Percentiles rank a stretch among this genome's conserved stretches.
Conservation (phyloP, 2,888 invertebrate genomes). For the Melangyna quadrimaculata region DNA sequence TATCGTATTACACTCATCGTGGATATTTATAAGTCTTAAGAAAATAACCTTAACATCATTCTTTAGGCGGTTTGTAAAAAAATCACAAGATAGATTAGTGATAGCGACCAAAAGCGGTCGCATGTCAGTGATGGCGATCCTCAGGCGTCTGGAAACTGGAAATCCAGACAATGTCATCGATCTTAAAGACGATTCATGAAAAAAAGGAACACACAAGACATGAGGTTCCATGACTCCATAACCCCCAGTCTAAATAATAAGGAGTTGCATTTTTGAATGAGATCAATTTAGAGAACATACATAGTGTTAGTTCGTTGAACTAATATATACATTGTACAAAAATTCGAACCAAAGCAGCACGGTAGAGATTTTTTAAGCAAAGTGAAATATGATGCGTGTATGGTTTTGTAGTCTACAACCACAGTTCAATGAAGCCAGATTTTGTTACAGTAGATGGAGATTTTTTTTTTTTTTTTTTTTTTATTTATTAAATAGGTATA, state of each 20-base stretch:
- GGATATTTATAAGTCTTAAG: background rate
- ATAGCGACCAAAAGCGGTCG: background rate
- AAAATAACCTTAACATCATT: background rate
- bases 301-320: constrained; percentile 2
- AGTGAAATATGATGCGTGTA: background rate
- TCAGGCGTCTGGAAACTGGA: background rate
- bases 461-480: background rate
- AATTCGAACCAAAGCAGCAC: background rate
- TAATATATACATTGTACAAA: background rate
- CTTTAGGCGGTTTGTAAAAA: background rate
- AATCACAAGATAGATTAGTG: background rate
- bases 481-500: too few species aligned
- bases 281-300: background rate
- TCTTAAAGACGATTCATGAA: background rate
- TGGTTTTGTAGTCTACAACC: background rate
- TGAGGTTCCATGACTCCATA: background rate
- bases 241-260: background rate
- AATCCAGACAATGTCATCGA: background rate
- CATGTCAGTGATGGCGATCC: background rate
- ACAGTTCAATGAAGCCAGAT: background rate
- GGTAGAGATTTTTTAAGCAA: background rate
- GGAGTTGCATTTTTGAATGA: background rate
- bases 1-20: background rate
- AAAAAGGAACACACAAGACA: background rate
- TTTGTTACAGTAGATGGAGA: background rate